phyloP scores from a whole-genome alignment of 1,140 invertebrate genomes.

The Drosophila willistoni region DNA sequence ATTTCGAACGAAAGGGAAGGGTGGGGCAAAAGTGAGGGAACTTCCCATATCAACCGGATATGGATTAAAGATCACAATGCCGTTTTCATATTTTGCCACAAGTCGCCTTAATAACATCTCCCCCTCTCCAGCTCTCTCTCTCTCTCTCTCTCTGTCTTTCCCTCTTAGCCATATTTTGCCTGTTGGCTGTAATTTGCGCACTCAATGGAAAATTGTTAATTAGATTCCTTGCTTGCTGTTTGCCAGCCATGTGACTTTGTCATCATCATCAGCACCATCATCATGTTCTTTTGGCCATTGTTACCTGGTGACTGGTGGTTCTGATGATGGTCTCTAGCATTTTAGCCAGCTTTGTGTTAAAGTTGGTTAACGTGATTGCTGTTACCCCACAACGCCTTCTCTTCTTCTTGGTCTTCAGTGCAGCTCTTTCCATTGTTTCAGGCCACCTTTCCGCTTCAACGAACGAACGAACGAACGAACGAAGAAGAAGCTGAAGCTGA shows the following conservation, averaged over 20 bases:
- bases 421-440: slow-evolving; percentile 29
- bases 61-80: not conserved
- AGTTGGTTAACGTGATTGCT: slow-evolving; percentile 76
- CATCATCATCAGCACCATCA: slow-evolving; percentile 31
- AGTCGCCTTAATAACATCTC: not conserved
- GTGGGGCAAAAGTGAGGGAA: too few species aligned
- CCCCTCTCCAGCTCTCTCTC: not conserved
- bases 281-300: slow-evolving; percentile 14
- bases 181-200: slow-evolving; percentile 76
- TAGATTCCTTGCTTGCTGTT: slow-evolving; percentile 68
- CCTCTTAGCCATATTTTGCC: slow-evolving; percentile 7
- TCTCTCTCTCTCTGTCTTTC: slow-evolving; percentile 10
- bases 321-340: slow-evolving; percentile 31
- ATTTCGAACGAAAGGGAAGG: too few species aligned
- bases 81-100: not conserved
- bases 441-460: slow-evolving; percentile 67
- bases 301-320: slow-evolving; percentile 20
- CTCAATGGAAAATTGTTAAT: slow-evolving; percentile 82
- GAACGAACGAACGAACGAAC: slow-evolving; percentile 13
- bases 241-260: slow-evolving; percentile 66
- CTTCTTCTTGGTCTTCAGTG: not conserved
- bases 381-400: slow-evolving; percentile 23
- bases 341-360: slow-evolving; percentile 77
- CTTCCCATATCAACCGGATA: not conserved
- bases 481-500: not conserved